A percentile compares a stretch with the other conserved stretches of the same genome.
Conservation (phyloP, 2,797 vertebrate genomes). For the Neosalanx taihuensis region DNA sequence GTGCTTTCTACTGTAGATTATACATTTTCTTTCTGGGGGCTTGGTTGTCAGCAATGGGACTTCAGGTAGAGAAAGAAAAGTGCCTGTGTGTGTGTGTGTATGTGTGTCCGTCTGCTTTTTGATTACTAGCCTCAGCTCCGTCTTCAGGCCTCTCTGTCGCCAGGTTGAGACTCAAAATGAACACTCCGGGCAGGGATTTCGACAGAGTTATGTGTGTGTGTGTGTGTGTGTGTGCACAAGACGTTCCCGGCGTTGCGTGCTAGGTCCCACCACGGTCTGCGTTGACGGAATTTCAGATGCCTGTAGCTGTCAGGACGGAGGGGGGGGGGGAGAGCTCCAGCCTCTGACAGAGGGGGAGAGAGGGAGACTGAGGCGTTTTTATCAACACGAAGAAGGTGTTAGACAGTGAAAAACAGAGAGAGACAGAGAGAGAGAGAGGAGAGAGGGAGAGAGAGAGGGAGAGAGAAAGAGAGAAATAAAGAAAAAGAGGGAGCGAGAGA, state of each 20-base stretch:
- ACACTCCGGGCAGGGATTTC: conserved; percentile 37
- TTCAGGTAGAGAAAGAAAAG: background rate
- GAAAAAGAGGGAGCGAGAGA: too few species aligned
- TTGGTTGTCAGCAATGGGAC: background rate
- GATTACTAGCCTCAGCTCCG: conserved; percentile 41
- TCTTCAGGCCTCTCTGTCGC: conserved; percentile 36
- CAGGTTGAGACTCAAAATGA: conserved; percentile 53
- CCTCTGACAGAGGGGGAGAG: too few species aligned
- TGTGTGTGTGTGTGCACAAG: conserved; percentile 15
- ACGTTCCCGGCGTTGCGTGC: conserved; percentile 23
- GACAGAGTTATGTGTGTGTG: background rate
- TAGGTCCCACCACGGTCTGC: conserved; percentile 9
- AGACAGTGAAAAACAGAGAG: background rate
- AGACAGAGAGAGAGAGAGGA: background rate
- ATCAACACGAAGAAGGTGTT: too few species aligned
- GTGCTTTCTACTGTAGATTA: background rate
- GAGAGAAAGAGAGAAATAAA: too few species aligned
- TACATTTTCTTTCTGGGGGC: background rate
- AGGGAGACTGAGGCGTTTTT: too few species aligned
- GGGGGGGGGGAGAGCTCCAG: background rate
- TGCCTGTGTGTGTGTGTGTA: too few species aligned
- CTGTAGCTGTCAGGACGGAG: conserved; percentile 9
- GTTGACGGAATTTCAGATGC: conserved; percentile 27
- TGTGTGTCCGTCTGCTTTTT: conserved; percentile 26
- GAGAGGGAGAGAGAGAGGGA: too few species aligned